phyloP scores from a whole-genome alignment of 1,140 invertebrate species.

The Drosophila baimaii region DNA sequence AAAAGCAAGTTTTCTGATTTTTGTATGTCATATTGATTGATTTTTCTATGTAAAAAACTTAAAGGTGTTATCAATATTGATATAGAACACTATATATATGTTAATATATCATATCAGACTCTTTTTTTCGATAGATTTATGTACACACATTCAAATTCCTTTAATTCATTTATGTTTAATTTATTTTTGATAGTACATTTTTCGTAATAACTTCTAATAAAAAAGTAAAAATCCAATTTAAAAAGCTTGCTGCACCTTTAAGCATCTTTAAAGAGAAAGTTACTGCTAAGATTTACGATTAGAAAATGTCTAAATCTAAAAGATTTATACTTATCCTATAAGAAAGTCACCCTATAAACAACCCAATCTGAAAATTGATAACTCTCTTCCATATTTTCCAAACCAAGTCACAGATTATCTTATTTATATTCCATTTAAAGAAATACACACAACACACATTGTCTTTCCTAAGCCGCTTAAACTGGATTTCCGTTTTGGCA shows the following conservation, averaged over 20 bases:
- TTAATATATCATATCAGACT: too few relatives aligned
- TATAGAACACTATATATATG: too few relatives aligned
- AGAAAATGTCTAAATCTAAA: background rate
- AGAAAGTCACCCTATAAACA: background rate
- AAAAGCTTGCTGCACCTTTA: rapidly evolving
- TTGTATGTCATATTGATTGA: too few relatives aligned
- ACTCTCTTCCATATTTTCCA: background rate
- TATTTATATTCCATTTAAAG: background rate
- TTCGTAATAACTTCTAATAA: too few relatives aligned
- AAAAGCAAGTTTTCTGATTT: too few relatives aligned
- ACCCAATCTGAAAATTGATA: background rate
- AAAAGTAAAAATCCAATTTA: background rate
- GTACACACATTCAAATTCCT: too few relatives aligned
- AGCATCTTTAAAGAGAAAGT: background rate
- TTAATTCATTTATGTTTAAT: too few relatives aligned
- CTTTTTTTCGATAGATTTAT: too few relatives aligned
- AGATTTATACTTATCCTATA: background rate
- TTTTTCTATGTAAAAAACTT: too few relatives aligned
- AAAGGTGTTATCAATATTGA: too few relatives aligned
- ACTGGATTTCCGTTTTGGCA: constrained; percentile 46
- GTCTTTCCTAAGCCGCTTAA: constrained; percentile 25
- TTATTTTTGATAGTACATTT: too few relatives aligned
- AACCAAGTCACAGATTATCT: background rate
- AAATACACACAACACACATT: too few relatives aligned
- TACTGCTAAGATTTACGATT: background rate